phyloP scores from a whole-genome alignment of 2,888 invertebrate genomes.

The Drosophila paracracens region DNA sequence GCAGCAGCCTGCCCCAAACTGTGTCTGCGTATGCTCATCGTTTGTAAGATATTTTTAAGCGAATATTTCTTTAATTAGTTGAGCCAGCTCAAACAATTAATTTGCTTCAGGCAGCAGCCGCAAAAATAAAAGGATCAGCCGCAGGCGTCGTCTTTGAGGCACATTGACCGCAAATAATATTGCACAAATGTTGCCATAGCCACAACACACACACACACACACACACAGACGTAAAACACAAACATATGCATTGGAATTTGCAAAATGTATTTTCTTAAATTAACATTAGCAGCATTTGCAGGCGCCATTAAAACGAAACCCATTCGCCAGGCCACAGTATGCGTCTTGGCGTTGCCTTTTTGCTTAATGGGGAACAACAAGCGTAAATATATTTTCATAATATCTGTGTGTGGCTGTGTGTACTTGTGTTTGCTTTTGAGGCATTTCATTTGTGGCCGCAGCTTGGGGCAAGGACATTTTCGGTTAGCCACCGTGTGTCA shows the following conservation, averaged over 20 bases:
- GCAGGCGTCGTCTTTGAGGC: slow-evolving; percentile 20
- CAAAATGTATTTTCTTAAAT: slow-evolving; percentile 76
- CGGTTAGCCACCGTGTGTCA: slow-evolving; percentile 33
- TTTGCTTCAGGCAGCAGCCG: slow-evolving; percentile 47
- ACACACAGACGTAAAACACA: neutral
- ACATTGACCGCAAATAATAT: slow-evolving; percentile 76
- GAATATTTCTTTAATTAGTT: slow-evolving; percentile 76
- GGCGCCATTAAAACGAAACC: slow-evolving; percentile 68
- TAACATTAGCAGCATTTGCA: slow-evolving; percentile 80
- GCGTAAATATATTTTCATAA: slow-evolving; percentile 52
- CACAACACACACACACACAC: slow-evolving; percentile 38
- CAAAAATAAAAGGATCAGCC: slow-evolving; percentile 55
- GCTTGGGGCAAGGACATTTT: slow-evolving; percentile 42
- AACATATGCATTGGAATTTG: slow-evolving; percentile 14
- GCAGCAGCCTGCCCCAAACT: slow-evolving; percentile 13
- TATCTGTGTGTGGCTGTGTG: slow-evolving; percentile 8
- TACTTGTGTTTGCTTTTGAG: slow-evolving; percentile 46
- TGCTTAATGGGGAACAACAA: slow-evolving; percentile 62
- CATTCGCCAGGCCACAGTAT: slow-evolving; percentile 54
- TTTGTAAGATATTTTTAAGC: slow-evolving; percentile 62
- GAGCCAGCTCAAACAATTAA: slow-evolving; percentile 42
- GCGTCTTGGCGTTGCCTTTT: slow-evolving; percentile 48
- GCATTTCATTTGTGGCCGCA: slow-evolving; percentile 55
- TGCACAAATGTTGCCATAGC: slow-evolving; percentile 75
- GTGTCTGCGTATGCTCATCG: slow-evolving; percentile 12